phyloP scores from a whole-genome alignment of 2,113 vertebrate species.

The Regulus satrapa region DNA sequence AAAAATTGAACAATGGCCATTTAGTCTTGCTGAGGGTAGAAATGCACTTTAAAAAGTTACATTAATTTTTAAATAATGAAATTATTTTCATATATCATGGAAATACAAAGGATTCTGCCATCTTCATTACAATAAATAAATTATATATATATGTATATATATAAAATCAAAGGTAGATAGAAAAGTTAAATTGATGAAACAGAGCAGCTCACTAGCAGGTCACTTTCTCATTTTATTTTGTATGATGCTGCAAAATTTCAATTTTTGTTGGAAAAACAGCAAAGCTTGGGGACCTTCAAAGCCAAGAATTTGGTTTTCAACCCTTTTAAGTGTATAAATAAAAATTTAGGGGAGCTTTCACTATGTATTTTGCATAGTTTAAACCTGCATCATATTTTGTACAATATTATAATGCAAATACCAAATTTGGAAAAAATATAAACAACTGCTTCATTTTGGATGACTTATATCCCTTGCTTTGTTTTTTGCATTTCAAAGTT shows the following conservation, averaged over 20 bases:
- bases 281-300: neutral
- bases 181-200: neutral
- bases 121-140: neutral
- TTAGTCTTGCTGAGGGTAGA: neutral
- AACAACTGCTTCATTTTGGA: neutral
- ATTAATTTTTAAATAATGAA: neutral
- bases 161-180: neutral
- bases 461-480: neutral
- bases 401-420: neutral
- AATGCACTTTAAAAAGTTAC: neutral
- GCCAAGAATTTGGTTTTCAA: neutral
- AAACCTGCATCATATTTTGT: neutral
- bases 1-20: neutral
- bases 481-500: neutral
- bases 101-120: neutral
- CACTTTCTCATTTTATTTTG: neutral
- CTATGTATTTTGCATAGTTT: neutral
- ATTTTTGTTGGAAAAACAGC: neutral
- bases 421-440: neutral
- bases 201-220: neutral
- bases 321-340: neutral
- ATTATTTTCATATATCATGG: neutral
- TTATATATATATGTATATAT: neutral
- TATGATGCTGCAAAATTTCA: neutral
- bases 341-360: neutral